A percentile compares a stretch with the other conserved stretches of the same genome.
Evolutionary conservation across 2,797 vertebrate species (phyloP).

Genomic region (Gobionotothen gibberifrons): DNA sequence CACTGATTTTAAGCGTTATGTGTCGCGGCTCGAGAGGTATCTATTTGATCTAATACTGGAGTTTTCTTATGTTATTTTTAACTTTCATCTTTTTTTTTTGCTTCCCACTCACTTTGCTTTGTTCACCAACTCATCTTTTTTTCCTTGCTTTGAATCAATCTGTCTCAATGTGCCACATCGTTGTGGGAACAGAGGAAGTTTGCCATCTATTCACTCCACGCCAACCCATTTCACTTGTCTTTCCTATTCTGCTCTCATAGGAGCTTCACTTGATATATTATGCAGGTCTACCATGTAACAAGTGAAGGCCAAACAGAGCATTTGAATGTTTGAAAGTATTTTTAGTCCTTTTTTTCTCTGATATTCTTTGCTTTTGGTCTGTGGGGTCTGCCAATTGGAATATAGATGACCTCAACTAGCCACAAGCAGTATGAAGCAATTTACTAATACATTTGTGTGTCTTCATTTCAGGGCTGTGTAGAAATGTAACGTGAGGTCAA

Average conservation of each 20-base stretch:
- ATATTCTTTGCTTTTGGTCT: background rate
- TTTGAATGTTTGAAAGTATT: background rate
- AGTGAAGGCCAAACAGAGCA: constrained; percentile 12
- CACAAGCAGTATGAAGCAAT: background rate
- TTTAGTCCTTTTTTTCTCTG: background rate
- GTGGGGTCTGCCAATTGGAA: background rate
- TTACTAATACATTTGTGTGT: constrained; percentile 14
- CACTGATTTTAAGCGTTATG: constrained; percentile 43
- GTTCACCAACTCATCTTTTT: background rate
- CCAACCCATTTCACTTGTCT: constrained; percentile 20
- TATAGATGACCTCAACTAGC: background rate
- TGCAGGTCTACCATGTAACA: constrained; percentile 9
- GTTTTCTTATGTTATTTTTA: constrained; percentile 36
- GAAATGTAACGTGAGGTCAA: no score
- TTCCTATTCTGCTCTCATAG: constrained; percentile 2
- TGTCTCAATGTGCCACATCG: constrained; percentile 22
- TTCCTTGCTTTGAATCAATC: constrained; percentile 35
- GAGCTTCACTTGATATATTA: constrained; percentile 11
- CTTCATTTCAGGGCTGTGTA: background rate
- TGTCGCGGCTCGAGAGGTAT: constrained; percentile 15
- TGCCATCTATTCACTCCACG: constrained; percentile 40
- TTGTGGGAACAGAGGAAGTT: constrained; percentile 43
- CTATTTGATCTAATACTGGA: constrained; percentile 24
- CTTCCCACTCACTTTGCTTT: background rate
- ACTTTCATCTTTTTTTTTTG: constrained; percentile 29